Base-by-base conservation (phyloP, 2,888 invertebrate species). In the Cyrtodaria siliqua region DNA sequence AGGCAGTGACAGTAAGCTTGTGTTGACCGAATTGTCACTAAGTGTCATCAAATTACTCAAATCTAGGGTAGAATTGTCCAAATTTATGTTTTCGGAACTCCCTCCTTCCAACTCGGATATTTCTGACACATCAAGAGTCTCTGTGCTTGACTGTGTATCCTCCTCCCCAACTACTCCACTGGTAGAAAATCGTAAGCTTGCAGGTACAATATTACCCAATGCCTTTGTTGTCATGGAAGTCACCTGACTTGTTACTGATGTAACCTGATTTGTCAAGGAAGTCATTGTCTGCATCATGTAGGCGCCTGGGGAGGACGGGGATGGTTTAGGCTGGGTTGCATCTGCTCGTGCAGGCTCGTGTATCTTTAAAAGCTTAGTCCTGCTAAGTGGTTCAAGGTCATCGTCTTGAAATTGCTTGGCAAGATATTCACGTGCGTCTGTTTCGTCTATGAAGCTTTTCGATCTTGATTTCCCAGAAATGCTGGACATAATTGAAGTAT, bases 401-500 rank as follows among this genome's bases (percentile, higher is more conserved):
- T 86, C 86, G 52, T 88, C 86, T 29, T 86, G 80, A 71, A 88
- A 85, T 74, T 96, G 96, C 84, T 95, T 94, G 20, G 96, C 96
- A 60, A 96, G 92, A 93, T 96, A 96, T 86, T 96, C 96, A 86
- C 95, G 95, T 2, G 96, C 96, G 53, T 96, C 96, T 93, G 96
- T 96, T 29, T 96, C 96, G 90, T 96, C 96, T n/a, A 96, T 95
- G 90, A 96, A 95, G 68, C 75, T 83, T 40, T 60, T 82, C 6
- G 83, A 78, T 42, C 66, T 80, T 24, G 67, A 57, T 24, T 63
- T 71, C n/a, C 64, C 24, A 20, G 61, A 61, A 1, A 40, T 16
- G 33, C 49, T 62, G 16, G 71, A 71, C n/a, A 62, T 23, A 18
- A 56, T 16, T 9, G 77, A 77, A 9, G 63, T 40, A 24, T 61